phyloP scores from a whole-genome alignment of 35 echinoderm and acorn worm genomes.

The Amphiura filiformis region DNA sequence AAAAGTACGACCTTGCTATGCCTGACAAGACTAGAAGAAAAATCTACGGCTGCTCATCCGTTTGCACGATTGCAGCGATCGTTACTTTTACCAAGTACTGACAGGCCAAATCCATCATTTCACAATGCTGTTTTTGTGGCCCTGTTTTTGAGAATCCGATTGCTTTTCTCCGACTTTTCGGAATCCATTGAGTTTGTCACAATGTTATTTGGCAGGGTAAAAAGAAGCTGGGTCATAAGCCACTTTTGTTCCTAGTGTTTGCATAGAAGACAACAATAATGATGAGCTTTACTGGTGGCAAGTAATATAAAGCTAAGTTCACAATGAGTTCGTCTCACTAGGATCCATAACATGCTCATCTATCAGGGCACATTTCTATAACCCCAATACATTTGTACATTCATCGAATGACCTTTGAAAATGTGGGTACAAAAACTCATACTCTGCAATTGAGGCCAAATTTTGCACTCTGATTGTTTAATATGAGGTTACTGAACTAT shows the following conservation, averaged over 20 bases:
- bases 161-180: neutral
- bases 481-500: no score
- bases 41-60: neutral
- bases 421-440: no score
- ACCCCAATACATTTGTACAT: no score
- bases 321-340: neutral
- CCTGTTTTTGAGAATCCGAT: neutral
- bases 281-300: neutral
- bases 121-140: conserved; percentile 5
- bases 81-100: neutral
- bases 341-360: no score
- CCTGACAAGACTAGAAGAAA: neutral
- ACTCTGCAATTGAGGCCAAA: no score
- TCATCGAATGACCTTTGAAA: no score
- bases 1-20: neutral
- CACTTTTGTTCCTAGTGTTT: neutral
- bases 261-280: neutral
- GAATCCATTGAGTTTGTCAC: neutral
- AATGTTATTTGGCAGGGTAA: neutral
- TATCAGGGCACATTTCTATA: no score
- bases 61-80: neutral
- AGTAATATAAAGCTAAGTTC: conserved; percentile 1
- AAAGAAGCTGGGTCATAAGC: neutral
- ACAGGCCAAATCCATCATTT: neutral
- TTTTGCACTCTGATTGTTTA: no score